Percentiles rank a stretch among this genome's conserved stretches.
Evolutionary conservation across 2,888 invertebrate genomes (phyloP).

Genomic region (Eilema depressum): DNA sequence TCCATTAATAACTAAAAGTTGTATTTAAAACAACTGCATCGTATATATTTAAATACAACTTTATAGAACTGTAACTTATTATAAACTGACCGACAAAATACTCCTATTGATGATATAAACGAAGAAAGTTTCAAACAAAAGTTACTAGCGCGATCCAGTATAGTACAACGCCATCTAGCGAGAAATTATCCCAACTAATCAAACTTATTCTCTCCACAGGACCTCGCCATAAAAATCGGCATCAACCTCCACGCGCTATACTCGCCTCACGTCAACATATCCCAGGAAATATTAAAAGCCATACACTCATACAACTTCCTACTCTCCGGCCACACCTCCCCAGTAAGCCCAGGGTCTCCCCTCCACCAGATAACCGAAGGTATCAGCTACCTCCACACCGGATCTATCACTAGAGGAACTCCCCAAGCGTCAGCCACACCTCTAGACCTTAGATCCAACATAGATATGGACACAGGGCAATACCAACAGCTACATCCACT

Average conservation of each 20-base stretch:
- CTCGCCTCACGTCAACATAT: constrained; percentile 66
- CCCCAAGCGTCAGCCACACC: constrained; percentile 88
- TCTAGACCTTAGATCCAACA: constrained; percentile 82
- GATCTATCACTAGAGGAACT: constrained; percentile 90
- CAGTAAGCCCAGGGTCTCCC: constrained; percentile 78
- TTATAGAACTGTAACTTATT: too few relatives aligned
- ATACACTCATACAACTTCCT: constrained; percentile 69
- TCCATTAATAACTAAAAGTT: too few relatives aligned
- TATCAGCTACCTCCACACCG: constrained; percentile 91
- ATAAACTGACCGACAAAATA: too few relatives aligned
- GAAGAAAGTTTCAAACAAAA: too few relatives aligned
- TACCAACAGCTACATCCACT: constrained; percentile 77
- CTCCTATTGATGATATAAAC: too few relatives aligned
- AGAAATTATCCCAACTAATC: background rate
- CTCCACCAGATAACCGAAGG: constrained; percentile 90
- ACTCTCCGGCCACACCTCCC: constrained; percentile 65
- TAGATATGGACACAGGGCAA: constrained; percentile 84
- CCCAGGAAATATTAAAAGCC: constrained; percentile 68
- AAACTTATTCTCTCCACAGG: constrained; percentile 57
- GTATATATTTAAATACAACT: too few relatives aligned
- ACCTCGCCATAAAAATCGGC: constrained; percentile 84
- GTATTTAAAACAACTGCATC: too few relatives aligned
- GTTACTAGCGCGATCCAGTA: background rate
- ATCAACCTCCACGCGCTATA: constrained; percentile 79
- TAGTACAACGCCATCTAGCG: background rate